Evolutionary conservation across 53 echinoderm and acorn worm genomes (phyloP).

Genomic region (Henricia sp.): DNA sequence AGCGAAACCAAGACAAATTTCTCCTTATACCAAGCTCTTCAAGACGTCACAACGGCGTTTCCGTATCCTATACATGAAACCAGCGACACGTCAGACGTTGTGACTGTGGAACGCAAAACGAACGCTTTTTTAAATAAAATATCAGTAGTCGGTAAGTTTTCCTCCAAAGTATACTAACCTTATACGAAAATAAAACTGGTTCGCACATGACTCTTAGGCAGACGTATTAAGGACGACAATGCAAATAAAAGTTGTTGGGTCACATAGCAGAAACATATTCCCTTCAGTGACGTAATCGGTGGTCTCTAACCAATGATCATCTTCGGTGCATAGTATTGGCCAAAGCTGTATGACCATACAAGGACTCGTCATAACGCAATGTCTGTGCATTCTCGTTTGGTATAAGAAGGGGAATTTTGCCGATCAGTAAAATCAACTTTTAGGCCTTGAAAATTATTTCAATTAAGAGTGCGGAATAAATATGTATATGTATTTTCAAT

Average conservation of each 20-base stretch:
- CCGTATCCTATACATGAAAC: background rate
- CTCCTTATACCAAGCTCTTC: background rate
- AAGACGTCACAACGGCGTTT: background rate
- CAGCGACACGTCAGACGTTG: no score
- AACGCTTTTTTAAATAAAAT: no score
- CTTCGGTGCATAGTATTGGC: background rate
- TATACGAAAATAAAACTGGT: no score
- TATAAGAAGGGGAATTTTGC: background rate
- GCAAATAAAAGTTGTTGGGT: no score
- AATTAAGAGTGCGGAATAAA: background rate
- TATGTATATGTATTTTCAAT: background rate
- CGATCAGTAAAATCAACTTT: background rate
- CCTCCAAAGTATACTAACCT: no score
- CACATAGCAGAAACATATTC: background rate
- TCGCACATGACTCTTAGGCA: no score
- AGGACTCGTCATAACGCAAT: background rate
- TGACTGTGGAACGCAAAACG: no score
- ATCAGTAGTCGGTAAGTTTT: no score
- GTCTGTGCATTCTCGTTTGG: no score
- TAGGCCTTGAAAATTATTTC: background rate
- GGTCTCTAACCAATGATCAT: background rate
- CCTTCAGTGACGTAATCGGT: background rate
- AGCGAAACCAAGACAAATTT: constrained; percentile 7
- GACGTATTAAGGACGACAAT: no score
- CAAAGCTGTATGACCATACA: background rate